phyloP scores from a whole-genome alignment of 2,888 invertebrate species.

The Leucoma salicis region DNA sequence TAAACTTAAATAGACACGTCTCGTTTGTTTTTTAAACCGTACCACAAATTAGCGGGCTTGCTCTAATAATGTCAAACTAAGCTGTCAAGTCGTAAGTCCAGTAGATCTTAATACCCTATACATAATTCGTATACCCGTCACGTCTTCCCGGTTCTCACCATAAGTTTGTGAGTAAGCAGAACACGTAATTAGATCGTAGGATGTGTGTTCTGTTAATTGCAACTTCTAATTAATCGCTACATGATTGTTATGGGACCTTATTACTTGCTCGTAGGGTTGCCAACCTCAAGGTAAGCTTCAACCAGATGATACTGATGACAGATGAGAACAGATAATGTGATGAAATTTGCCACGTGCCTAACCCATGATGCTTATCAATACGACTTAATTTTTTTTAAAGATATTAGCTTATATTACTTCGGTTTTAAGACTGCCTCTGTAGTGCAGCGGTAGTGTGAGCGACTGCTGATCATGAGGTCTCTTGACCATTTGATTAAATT shows the following conservation, averaged over 20 bases:
- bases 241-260: conserved; percentile 43
- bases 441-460: too few species aligned
- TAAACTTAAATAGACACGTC: conserved; percentile 19
- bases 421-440: too few species aligned
- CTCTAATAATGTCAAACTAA: conserved; percentile 33
- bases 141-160: conserved; percentile 50
- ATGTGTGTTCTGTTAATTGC: conserved; percentile 57
- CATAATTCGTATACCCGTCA: conserved; percentile 40
- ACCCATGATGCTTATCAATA: too few species aligned
- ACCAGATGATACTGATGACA: too few species aligned
- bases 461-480: too few species aligned
- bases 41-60: conserved; percentile 27
- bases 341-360: too few species aligned
- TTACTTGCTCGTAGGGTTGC: conserved; percentile 1
- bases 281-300: too few species aligned
- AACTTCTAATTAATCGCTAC: conserved; percentile 54
- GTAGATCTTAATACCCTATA: conserved; percentile 13
- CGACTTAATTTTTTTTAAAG: too few species aligned
- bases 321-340: too few species aligned
- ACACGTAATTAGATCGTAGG: conserved; percentile 62
- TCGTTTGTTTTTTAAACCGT: conserved; percentile 24
- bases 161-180: conserved; percentile 36
- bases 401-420: too few species aligned
- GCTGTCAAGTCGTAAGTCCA: conserved; percentile 2
- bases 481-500: too few species aligned